Conservation (phyloP, 2,888 invertebrate species). For the Coelopa pilipes region DNA sequence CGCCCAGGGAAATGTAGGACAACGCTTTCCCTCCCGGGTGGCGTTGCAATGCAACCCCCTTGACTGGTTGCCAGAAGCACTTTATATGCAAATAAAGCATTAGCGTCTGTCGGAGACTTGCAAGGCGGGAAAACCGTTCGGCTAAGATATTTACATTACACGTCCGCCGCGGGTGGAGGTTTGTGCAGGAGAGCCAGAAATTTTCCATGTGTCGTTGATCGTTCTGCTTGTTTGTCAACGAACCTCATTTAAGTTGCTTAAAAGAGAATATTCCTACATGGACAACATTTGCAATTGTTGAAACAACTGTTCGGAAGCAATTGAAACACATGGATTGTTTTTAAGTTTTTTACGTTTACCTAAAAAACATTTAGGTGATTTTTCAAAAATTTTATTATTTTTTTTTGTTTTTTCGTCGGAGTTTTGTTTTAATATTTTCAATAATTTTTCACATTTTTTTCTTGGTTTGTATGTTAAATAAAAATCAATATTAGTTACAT, state of each 20-base stretch:
- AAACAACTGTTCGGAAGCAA: background rate
- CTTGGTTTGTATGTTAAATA: conserved; percentile 40
- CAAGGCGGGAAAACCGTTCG: no score
- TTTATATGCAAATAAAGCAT: no score
- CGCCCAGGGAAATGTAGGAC: background rate
- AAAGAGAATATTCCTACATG: no score
- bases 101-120: no score
- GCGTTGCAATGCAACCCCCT: background rate
- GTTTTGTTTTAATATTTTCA: conserved; percentile 41
- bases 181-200: no score
- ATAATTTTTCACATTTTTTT: conserved; percentile 28
- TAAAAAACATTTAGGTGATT: conserved; percentile 44
- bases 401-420: conserved; percentile 40
- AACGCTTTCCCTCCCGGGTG: background rate
- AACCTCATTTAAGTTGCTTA: no score
- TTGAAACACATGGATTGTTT: conserved; percentile 26
- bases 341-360: conserved; percentile 44
- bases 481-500: conserved; percentile 43
- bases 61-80: no score
- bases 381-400: conserved; percentile 46
- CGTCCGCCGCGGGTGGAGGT: no score
- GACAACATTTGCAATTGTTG: background rate
- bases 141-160: no score
- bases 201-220: no score
- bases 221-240: no score